These are phyloP conservation scores for Neodon shergylaensis DNA, from an alignment of 2,113 vertebrate species.

Conservation along the genomic window DNA sequence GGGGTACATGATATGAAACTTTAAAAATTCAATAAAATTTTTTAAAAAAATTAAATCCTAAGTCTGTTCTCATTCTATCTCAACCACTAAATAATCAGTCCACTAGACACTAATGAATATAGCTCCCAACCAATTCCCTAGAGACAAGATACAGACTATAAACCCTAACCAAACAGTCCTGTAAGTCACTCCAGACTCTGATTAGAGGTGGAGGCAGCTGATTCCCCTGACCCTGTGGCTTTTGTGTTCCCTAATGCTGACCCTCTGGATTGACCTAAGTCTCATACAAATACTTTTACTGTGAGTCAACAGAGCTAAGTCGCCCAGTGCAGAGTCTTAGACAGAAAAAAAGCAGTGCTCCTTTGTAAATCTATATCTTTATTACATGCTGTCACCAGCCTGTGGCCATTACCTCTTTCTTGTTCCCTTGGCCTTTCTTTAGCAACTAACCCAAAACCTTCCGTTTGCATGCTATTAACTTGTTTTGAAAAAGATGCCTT, in stretches of 20 bases:
- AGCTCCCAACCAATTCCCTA: background rate
- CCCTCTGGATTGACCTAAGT: background rate
- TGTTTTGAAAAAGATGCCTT: background rate
- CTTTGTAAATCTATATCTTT: background rate
- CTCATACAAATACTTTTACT: background rate
- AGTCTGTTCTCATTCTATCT: background rate
- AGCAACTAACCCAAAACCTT: background rate
- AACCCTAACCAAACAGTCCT: background rate
- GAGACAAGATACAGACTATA: background rate
- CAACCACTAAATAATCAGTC: background rate
- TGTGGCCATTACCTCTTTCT: background rate
- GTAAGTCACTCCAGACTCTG: background rate
- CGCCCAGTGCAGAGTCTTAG: background rate
- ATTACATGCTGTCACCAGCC: background rate
- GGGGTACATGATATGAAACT: too few species aligned
- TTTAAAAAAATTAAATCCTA: background rate
- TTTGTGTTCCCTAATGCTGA: background rate
- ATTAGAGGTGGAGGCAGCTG: background rate
- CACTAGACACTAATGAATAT: background rate
- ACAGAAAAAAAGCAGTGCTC: background rate
- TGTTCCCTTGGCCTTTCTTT: background rate
- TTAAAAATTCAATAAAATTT: too few species aligned
- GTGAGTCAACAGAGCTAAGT: background rate
- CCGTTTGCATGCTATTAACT: background rate
- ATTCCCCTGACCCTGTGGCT: background rate